A percentile compares a stretch with the other conserved stretches of the same genome.
These are phyloP conservation scores for Drosophila vallismaia DNA, from an alignment of 2,888 invertebrate genomes.

Conservation along the genomic window DNA sequence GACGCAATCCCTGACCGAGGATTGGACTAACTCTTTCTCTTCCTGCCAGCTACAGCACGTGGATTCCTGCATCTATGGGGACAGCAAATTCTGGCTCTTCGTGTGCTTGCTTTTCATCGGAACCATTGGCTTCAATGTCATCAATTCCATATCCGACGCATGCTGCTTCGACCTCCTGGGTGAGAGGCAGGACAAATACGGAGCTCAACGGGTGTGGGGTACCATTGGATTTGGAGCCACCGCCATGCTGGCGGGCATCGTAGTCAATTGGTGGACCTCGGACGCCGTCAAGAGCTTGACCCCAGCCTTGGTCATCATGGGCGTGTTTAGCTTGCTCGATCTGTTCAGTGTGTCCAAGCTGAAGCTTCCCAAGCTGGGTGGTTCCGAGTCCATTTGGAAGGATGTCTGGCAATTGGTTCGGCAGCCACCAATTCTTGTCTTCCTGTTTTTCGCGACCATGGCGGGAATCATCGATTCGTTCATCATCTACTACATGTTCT, in stretches of 20 bases:
- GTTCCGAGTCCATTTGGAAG: slow-evolving; percentile 88
- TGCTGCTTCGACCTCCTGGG: slow-evolving; percentile 95
- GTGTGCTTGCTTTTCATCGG: slow-evolving; percentile 89
- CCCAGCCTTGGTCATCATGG: slow-evolving; percentile 89
- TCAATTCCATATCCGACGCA: slow-evolving; percentile 94
- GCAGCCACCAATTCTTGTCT: slow-evolving; percentile 88
- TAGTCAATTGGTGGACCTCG: slow-evolving; percentile 87
- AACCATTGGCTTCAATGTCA: slow-evolving; percentile 92
- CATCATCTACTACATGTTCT: slow-evolving; percentile 92
- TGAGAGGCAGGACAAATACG: slow-evolving; percentile 88
- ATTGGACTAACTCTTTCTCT: slow-evolving; percentile 20
- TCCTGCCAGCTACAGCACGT: slow-evolving; percentile 54
- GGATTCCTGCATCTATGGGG: slow-evolving; percentile 85
- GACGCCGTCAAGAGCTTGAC: slow-evolving; percentile 87
- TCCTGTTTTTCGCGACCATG: slow-evolving; percentile 89
- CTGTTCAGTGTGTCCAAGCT: slow-evolving; percentile 86
- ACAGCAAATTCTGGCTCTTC: slow-evolving; percentile 89
- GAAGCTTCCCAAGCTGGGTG: slow-evolving; percentile 88
- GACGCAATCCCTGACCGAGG: slow-evolving; percentile 7
- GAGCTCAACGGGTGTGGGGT: slow-evolving; percentile 92
- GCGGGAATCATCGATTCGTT: slow-evolving; percentile 92
- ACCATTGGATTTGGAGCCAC: slow-evolving; percentile 91
- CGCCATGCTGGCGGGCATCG: slow-evolving; percentile 89
- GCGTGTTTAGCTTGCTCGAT: slow-evolving; percentile 87
- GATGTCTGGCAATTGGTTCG: slow-evolving; percentile 87